Evolutionary conservation across 2,113 vertebrate genomes (phyloP), one percentile per base, ranked within the genome.

Genomic region (Hyaena hyaena): DNA sequence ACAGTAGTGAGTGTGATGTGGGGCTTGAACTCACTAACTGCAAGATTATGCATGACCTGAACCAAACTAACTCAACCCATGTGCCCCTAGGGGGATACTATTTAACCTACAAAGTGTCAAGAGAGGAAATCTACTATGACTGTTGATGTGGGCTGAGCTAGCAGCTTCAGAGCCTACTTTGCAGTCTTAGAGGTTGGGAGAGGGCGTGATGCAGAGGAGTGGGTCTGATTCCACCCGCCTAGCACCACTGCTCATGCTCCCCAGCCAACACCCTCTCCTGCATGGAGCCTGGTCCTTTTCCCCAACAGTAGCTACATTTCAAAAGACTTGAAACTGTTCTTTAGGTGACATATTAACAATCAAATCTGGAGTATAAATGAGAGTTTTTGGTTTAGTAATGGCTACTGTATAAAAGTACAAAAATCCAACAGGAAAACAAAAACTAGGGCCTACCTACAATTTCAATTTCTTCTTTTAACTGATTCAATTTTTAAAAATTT

Each of bases 141-240:
- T 68, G 31, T 10, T 65, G 63, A 33, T 50, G 10, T 10, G 81
- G 10, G 33, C 1, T 55, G 65, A 69, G 0, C 14, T 43, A 45
- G 11, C 0, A 5, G 43, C 15, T 23, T 55, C 12, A 45, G 24
- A 11, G 14, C 1, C 1, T 2, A 7, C 28, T 68, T 2, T 69
- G 50, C 3, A 35, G 71, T 4, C 50, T 16, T 14, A 76, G 58
- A 63, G 5, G 19, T 45, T 45, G 10, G 23, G 26, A 31, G 12
- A 28, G 53, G 48, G 11, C 6, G 26, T 50, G 17, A 69, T 0
- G 24, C 0, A 0, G 7, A 53, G 53, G 31, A 15, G 11, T 19
- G 17, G 2, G 5, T 79, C 45, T 80, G 73, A 5, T 71, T 69
- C 16, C 28, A 3, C 2, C 8, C 48, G n/a, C 3, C 50, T 43